Percentiles rank a stretch among this genome's conserved stretches.
phyloP scores from a whole-genome alignment of 2,888 invertebrate genomes.

The Megalurothrips usitatus region DNA sequence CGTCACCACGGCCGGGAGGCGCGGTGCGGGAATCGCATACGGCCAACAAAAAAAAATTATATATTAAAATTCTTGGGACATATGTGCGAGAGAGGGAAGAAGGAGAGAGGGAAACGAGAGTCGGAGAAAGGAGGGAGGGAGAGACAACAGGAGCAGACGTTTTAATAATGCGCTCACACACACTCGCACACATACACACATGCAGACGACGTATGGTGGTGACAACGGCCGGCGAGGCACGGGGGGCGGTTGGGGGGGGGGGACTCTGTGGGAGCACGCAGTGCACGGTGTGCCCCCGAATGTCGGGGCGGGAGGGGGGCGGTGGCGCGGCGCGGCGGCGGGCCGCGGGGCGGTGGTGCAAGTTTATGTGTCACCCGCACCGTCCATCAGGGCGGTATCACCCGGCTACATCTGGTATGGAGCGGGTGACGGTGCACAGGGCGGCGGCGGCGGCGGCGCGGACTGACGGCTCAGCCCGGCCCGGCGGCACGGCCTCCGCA shows the following conservation, averaged over 20 bases:
- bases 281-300: too few relatives aligned
- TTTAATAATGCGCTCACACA: constrained; percentile 7
- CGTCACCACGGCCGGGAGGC: too few relatives aligned
- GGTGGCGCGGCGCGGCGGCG: neutral
- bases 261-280: too few relatives aligned
- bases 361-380: constrained; percentile 24
- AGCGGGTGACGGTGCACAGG: too few relatives aligned
- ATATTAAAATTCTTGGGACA: too few relatives aligned
- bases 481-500: neutral
- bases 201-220: neutral
- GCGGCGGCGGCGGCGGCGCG: too few relatives aligned
- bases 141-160: neutral
- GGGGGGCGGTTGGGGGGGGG: too few relatives aligned
- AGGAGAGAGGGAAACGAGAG: neutral
- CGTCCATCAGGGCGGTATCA: constrained; percentile 4
- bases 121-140: neutral
- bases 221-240: neutral
- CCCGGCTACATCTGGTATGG: constrained; percentile 3
- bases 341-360: neutral
- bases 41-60: too few relatives aligned
- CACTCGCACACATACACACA: neutral
- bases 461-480: neutral
- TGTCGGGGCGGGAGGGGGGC: too few relatives aligned
- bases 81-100: neutral
- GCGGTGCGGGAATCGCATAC: too few relatives aligned